These are phyloP conservation scores for Pachypeltis micranthus DNA, from an alignment of 1,140 invertebrate genomes.

Conservation along the genomic window DNA sequence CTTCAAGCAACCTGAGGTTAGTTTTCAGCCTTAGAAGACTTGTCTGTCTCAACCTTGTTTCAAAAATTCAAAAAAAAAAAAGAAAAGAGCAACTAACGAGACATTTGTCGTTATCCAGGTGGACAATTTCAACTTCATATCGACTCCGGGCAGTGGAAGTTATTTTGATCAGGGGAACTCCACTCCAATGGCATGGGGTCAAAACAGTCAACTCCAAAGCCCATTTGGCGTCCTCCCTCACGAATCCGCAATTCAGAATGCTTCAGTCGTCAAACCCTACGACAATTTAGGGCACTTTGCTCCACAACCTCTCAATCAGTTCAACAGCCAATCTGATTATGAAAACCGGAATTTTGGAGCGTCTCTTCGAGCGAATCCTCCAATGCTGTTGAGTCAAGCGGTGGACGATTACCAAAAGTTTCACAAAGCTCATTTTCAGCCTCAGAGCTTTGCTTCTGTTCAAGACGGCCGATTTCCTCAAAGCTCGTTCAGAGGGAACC, in stretches of 20 bases:
- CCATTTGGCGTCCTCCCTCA: constrained; percentile 65
- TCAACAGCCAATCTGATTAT: constrained; percentile 38
- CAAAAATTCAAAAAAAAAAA: not conserved
- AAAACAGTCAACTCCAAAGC: constrained; percentile 53
- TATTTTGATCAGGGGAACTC: constrained; percentile 50
- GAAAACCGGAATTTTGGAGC: constrained; percentile 36
- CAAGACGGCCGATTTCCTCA: constrained; percentile 45
- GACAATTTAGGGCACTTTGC: constrained; percentile 49
- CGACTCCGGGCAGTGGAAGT: constrained; percentile 28
- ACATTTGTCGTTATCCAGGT: constrained; percentile 35
- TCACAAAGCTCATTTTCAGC: constrained; percentile 16
- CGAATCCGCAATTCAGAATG: constrained; percentile 52
- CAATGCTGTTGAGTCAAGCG: not conserved
- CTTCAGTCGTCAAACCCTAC: constrained; percentile 37
- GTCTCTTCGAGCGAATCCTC: constrained; percentile 16
- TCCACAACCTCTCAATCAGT: constrained; percentile 47
- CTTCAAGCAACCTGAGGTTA: constrained; percentile 37
- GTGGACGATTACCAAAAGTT: constrained; percentile 8
- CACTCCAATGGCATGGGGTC: constrained; percentile 40
- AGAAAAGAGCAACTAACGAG: constrained; percentile 29
- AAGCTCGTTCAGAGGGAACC: constrained; percentile 26
- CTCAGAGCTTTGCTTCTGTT: not conserved
- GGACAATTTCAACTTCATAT: constrained; percentile 35
- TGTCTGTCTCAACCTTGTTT: constrained; percentile 25
- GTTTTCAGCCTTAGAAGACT: constrained; percentile 43